phyloP scores from a whole-genome alignment of 2,797 vertebrate species.

The Poecilia wingei region DNA sequence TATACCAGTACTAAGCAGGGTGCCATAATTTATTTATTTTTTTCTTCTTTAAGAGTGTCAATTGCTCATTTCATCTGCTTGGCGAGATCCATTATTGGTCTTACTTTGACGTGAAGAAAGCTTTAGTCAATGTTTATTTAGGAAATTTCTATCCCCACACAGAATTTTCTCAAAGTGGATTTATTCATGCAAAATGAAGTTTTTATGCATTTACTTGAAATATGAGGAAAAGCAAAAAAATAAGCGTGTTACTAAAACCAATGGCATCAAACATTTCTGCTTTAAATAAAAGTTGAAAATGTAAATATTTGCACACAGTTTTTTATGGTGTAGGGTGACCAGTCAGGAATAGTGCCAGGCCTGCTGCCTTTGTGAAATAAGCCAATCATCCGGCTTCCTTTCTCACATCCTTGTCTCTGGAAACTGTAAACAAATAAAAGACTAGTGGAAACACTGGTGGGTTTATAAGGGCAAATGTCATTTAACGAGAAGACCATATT shows the following conservation, averaged over 20 bases:
- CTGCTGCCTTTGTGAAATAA: constrained; percentile 22
- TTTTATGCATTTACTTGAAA: not conserved
- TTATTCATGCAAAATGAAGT: not conserved
- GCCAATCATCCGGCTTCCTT: constrained; percentile 18
- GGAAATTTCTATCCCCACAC: not conserved
- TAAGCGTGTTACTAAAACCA: not conserved
- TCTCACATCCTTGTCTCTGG: constrained; percentile 53
- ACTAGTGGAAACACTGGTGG: constrained; percentile 57
- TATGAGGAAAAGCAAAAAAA: not conserved
- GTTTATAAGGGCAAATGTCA: constrained; percentile 61
- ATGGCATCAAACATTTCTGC: not conserved
- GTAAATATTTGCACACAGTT: not conserved
- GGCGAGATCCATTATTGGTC: not conserved
- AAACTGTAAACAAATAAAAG: constrained; percentile 69
- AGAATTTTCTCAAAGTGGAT: not conserved
- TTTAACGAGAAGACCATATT: constrained; percentile 35
- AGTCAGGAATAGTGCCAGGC: not conserved
- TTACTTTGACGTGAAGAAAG: not conserved
- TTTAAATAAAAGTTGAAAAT: not conserved
- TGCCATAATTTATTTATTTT: not conserved
- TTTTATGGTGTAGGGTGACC: not conserved
- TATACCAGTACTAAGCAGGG: not conserved
- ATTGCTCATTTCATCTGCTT: not conserved
- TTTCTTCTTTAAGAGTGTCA: not conserved
- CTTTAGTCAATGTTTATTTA: not conserved